phyloP scores from a whole-genome alignment of 2,113 vertebrate species.

The Camelus bactrianus region DNA sequence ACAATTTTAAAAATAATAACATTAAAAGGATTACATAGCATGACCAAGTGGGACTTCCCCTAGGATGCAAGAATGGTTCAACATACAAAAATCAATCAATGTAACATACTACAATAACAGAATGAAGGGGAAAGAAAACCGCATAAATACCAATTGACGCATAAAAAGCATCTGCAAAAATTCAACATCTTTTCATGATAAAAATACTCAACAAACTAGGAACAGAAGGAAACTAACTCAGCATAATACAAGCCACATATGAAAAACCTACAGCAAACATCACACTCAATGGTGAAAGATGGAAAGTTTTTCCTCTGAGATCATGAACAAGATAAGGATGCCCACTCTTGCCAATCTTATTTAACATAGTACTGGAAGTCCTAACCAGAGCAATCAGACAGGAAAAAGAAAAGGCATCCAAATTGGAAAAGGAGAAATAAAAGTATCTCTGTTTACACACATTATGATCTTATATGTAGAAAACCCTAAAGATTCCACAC shows the following conservation, averaged over 20 bases:
- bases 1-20: not conserved
- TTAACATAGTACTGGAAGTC: not conserved
- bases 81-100: not conserved
- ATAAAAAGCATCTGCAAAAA: not conserved
- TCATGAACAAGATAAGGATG: not conserved
- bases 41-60: not conserved
- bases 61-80: too few species aligned
- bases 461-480: not conserved
- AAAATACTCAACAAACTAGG: not conserved
- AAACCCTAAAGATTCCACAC: not conserved
- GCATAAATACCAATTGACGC: not conserved
- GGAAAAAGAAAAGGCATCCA: not conserved
- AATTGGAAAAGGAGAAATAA: not conserved
- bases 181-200: not conserved
- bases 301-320: not conserved
- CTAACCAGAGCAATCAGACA: not conserved
- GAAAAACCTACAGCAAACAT: not conserved
- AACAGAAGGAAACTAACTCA: not conserved
- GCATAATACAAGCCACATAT: not conserved
- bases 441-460: not conserved
- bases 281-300: not conserved
- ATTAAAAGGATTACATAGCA: not conserved
- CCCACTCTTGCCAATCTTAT: not conserved
- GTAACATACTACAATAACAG: not conserved
- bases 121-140: not conserved